These are phyloP conservation scores for Rosalia funebris DNA, from an alignment of 2,888 invertebrate species.

Conservation along the genomic window DNA sequence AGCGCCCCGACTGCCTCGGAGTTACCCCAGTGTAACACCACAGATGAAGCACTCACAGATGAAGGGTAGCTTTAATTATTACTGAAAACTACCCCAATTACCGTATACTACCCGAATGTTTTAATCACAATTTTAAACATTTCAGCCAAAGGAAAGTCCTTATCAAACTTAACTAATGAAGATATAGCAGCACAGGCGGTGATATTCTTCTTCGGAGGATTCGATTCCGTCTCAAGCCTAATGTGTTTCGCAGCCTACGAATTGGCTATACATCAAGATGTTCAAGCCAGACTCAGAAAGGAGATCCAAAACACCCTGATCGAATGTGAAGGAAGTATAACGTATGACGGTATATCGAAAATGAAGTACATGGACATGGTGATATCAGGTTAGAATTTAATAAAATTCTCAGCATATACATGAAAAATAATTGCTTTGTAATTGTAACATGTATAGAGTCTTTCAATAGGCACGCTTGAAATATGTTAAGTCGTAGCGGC, in stretches of 20 bases:
- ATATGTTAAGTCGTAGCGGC: neutral
- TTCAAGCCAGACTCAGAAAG: conserved; percentile 66
- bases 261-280: conserved; percentile 68
- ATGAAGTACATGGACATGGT: conserved; percentile 70
- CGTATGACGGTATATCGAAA: conserved; percentile 66
- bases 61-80: too few species aligned
- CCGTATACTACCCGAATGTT: too few species aligned
- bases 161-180: conserved; percentile 57
- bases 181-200: conserved; percentile 70
- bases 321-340: conserved; percentile 58
- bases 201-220: conserved; percentile 66
- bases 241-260: conserved; percentile 67
- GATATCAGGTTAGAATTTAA: conserved; percentile 41
- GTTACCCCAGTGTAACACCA: too few species aligned
- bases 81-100: too few species aligned
- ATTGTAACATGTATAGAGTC: neutral
- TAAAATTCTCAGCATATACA: neutral
- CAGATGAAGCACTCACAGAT: too few species aligned
- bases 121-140: too few species aligned
- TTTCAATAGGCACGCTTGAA: too few species aligned
- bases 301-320: conserved; percentile 58
- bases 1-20: too few species aligned
- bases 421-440: neutral
- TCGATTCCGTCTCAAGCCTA: conserved; percentile 63
- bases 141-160: neutral